Evolutionary conservation across 2,113 vertebrate species (phyloP).

Genomic region (Spheniscus mendiculus): DNA sequence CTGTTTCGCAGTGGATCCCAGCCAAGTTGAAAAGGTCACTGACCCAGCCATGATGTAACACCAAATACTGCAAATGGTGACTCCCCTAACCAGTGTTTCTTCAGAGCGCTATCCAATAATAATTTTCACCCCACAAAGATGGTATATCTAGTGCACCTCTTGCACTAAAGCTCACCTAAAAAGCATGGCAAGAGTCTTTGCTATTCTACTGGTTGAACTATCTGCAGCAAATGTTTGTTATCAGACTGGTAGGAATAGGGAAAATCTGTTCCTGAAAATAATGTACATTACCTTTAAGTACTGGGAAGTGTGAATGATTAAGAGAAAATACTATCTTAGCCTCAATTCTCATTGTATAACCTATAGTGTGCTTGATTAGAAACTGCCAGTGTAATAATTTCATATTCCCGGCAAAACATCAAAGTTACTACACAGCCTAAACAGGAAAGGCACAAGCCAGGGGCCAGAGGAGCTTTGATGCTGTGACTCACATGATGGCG

Average conservation of each 20-base stretch:
- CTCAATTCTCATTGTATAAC: background rate
- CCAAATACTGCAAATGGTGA: background rate
- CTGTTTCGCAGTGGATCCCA: slow-evolving; percentile 16
- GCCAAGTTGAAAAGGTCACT: slow-evolving; percentile 34
- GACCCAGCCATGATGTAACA: background rate
- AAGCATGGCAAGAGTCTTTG: background rate
- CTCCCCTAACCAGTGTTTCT: background rate
- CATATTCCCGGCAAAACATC: background rate
- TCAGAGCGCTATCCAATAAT: background rate
- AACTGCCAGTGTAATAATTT: background rate
- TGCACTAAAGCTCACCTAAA: background rate
- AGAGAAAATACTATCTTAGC: background rate
- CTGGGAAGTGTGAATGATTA: background rate
- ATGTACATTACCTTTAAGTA: background rate
- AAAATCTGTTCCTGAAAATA: background rate
- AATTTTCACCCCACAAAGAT: background rate
- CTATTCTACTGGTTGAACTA: background rate
- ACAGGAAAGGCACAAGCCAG: background rate
- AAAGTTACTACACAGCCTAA: background rate
- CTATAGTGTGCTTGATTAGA: background rate
- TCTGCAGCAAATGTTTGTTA: background rate
- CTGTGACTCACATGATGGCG: background rate
- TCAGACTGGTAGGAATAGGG: background rate
- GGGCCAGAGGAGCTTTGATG: background rate
- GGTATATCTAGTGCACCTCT: background rate